Evolutionary conservation across 2,888 invertebrate species (phyloP), one percentile per base, ranked within the genome.

Genomic region (Ametastegia equiseti): DNA sequence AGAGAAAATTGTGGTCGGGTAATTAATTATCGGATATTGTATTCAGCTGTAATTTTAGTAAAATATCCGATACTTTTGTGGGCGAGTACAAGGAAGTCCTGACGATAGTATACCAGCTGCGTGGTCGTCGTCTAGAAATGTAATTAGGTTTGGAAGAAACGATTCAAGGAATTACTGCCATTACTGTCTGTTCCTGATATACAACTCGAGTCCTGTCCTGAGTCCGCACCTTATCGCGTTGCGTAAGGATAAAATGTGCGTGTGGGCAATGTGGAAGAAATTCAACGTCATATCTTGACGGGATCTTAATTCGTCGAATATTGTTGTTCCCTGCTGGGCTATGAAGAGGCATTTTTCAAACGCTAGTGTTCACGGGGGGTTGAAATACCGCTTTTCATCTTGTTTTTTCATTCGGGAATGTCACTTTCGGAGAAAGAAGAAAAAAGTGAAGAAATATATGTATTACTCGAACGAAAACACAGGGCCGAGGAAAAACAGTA

Each of bases 241-340:
- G 30, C 30, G 15, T 30, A 6, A n/a, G 63, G 7, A 15, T 13
- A 23, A 39, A 67, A 67, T 39, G 67, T 39, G 67, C 67, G 67
- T 67, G 67, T 39, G 23, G n/a, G 67, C 11, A 67, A 63, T 15
- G n/a, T 63, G 19, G 67, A 4, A 54, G 19, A 39, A 67, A 54
- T 11, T 54, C 4, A 67, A 7, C 36, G 11, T 67, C 67, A 39
- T 19, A 67, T 67, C 67, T 15, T 19, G 67, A 67, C 67, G 23
- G 36, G 67, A 67, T 67, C 67, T 67, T 67, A 67, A 67, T 19
- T 67, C 23, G 36, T 67, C 36, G 39, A 67, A 67, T 39, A 67
- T 67, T 23, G 36, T 67, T 9, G 36, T 67, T 9, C 19, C 39
- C 23, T 11, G 36, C 19, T 11, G 39, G 1, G 36, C 1, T 67